Evolutionary conservation across 1,140 invertebrate genomes (phyloP).

Genomic region (Harpegnathos saltator): DNA sequence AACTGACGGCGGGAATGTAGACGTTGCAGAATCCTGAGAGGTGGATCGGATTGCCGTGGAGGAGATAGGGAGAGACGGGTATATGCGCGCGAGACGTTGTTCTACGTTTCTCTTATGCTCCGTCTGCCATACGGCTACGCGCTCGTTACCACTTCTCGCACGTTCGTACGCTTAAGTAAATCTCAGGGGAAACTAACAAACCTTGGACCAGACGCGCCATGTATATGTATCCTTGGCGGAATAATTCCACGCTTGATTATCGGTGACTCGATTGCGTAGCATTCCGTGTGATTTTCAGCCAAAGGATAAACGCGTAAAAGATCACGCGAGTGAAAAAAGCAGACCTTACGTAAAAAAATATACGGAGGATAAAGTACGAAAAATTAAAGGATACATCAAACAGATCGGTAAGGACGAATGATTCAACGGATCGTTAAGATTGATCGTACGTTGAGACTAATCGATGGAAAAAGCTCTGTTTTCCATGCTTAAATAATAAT

Average conservation of each 20-base stretch:
- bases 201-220: conserved; percentile 46
- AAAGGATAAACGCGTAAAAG: background rate
- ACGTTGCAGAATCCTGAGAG: conserved; percentile 34
- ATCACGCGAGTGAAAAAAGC: no score
- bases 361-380: no score
- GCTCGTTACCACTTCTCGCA: conserved; percentile 60
- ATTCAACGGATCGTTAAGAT: background rate
- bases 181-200: conserved; percentile 50
- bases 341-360: no score
- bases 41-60: conserved; percentile 1
- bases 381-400: no score
- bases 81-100: conserved; percentile 15
- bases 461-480: background rate
- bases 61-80: background rate
- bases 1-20: conserved; percentile 43
- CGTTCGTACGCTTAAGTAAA: conserved; percentile 61
- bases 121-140: conserved; percentile 14
- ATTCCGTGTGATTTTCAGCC: background rate
- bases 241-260: conserved; percentile 47
- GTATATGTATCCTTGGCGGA: conserved; percentile 45
- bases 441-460: background rate
- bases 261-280: conserved; percentile 28
- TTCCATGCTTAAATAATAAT: background rate
- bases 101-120: conserved; percentile 29
- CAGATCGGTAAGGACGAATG: no score